Conservation (phyloP, 2,113 vertebrate species). For the Bucco capensis region DNA sequence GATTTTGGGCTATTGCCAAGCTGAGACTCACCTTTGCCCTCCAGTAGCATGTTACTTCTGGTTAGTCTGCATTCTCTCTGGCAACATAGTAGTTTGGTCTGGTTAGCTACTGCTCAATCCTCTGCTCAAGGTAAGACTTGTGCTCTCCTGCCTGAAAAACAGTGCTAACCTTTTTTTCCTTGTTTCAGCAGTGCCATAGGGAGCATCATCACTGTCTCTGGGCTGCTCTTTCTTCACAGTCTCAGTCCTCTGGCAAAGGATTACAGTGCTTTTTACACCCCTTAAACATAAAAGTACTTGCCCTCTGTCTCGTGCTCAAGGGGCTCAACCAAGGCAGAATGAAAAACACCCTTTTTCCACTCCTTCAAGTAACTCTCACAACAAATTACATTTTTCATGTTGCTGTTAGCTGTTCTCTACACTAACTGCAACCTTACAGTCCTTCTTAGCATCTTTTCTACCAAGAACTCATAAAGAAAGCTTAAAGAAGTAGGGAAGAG, state of each 20-base stretch:
- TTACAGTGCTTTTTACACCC: neutral
- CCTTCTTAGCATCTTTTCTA: neutral
- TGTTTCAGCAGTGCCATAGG: neutral
- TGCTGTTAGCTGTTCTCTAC: neutral
- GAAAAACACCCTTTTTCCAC: neutral
- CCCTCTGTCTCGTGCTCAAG: neutral
- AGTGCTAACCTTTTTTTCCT: neutral
- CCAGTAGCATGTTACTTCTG: neutral
- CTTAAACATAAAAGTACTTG: neutral
- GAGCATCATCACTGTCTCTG: neutral
- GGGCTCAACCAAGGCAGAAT: neutral
- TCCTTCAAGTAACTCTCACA: neutral
- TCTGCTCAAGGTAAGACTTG: neutral
- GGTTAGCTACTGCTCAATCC: neutral
- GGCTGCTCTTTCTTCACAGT: neutral
- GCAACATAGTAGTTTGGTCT: neutral
- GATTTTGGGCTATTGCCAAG: neutral
- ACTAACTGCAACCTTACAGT: neutral
- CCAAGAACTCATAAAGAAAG: neutral
- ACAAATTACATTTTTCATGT: neutral
- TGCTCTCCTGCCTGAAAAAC: neutral
- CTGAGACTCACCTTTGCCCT: neutral
- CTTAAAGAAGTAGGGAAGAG: neutral
- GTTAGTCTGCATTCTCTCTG: neutral
- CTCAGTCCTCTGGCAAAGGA: neutral